phyloP scores from a whole-genome alignment of 2,797 vertebrate genomes.

The Phataginus tetradactyla region DNA sequence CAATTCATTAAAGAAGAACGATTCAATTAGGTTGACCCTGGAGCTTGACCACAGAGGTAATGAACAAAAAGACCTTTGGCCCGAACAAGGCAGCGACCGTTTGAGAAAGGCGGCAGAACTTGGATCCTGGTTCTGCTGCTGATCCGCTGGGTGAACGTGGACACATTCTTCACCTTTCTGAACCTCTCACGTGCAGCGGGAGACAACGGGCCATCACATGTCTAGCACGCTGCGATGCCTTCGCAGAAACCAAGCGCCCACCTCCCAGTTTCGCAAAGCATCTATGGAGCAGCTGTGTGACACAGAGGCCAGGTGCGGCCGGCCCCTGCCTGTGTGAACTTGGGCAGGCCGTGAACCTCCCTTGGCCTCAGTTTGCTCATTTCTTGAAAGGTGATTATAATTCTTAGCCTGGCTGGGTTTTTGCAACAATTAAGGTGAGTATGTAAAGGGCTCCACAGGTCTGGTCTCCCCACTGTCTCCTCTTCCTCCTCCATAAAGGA shows the following conservation, averaged over 20 bases:
- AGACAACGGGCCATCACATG: fast-evolving
- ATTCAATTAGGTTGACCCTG: not conserved
- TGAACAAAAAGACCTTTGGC: not conserved
- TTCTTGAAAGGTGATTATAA: not conserved
- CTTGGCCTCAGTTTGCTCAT: not conserved
- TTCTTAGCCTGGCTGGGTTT: not conserved
- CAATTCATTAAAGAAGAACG: not conserved
- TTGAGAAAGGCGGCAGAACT: not conserved
- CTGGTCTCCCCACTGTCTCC: not conserved
- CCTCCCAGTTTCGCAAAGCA: not conserved
- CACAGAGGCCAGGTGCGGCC: not conserved
- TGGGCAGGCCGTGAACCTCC: not conserved
- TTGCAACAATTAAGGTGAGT: fast-evolving
- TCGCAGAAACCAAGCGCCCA: not conserved
- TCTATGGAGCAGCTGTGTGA: not conserved
- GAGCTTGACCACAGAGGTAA: not conserved
- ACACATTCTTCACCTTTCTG: not conserved
- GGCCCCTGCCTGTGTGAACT: no score
- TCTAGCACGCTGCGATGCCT: fast-evolving
- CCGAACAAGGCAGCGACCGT: not conserved
- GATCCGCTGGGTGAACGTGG: not conserved
- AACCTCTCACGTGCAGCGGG: not conserved
- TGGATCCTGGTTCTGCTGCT: not conserved
- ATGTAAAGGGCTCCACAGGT: not conserved
- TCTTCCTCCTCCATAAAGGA: not conserved